Conservation (phyloP, 2,888 invertebrate species). For the Agonopterix arenella region DNA sequence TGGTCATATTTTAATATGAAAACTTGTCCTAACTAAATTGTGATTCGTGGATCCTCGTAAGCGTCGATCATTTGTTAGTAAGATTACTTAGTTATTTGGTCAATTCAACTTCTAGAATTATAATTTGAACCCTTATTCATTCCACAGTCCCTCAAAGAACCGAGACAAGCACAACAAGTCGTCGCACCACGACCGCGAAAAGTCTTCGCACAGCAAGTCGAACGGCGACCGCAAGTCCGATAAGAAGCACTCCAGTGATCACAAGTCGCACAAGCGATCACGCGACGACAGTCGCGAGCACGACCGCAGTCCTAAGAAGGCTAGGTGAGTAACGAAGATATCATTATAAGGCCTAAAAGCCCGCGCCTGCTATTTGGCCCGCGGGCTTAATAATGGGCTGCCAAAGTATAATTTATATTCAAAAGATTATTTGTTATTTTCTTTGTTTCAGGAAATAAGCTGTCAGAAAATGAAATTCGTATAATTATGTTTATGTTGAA, state of each 20-base stretch:
- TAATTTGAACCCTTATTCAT: background rate
- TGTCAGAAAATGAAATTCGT: slow-evolving; percentile 11
- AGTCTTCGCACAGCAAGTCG: slow-evolving; percentile 42
- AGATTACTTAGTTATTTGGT: background rate
- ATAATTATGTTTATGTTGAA: slow-evolving; percentile 19
- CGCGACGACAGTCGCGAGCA: slow-evolving; percentile 85
- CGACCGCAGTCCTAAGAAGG: slow-evolving; percentile 81
- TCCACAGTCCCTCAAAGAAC: slow-evolving; percentile 64
- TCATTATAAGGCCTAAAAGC: too few species aligned
- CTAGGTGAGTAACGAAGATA: slow-evolving; percentile 65
- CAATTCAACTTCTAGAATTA: background rate
- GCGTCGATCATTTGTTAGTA: too few species aligned
- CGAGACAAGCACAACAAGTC: slow-evolving; percentile 54
- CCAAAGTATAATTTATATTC: too few species aligned
- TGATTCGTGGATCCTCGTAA: too few species aligned
- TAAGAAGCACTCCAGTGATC: slow-evolving; percentile 35
- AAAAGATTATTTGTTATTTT: slow-evolving; percentile 5
- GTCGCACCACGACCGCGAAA: slow-evolving; percentile 50
- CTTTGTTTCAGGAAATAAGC: slow-evolving; percentile 62
- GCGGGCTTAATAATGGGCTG: too few species aligned
- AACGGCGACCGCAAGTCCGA: slow-evolving; percentile 47
- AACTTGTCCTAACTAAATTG: too few species aligned
- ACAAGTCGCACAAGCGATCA: slow-evolving; percentile 80
- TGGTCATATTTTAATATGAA: too few species aligned
- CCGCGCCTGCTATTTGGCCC: too few species aligned